Evolutionary conservation across 1,140 invertebrate genomes (phyloP).

Genomic region (Coptotermes formosanus): DNA sequence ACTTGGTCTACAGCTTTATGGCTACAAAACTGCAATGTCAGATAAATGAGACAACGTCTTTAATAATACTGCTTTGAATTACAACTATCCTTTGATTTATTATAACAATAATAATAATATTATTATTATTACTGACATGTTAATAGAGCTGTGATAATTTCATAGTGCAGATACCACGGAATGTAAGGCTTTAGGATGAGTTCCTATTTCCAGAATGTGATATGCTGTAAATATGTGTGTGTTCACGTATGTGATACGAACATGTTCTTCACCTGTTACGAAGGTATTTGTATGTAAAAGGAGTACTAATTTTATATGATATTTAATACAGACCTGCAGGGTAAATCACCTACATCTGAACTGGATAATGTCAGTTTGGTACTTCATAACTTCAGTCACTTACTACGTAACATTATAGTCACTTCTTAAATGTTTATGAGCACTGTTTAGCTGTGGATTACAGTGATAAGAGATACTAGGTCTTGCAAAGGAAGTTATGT

Average conservation of each 20-base stretch:
- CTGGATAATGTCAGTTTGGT: not conserved
- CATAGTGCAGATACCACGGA: not conserved
- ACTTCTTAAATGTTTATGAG: not conserved
- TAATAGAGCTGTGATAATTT: not conserved
- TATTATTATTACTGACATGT: not conserved
- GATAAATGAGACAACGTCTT: not conserved
- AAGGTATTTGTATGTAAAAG: not conserved
- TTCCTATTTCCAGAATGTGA: conserved; percentile 12
- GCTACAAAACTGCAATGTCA: not conserved
- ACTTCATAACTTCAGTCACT: not conserved
- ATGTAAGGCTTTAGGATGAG: not conserved
- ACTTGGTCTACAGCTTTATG: not conserved
- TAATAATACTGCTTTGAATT: not conserved
- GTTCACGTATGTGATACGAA: not conserved
- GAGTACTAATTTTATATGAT: not conserved
- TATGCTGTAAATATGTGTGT: not conserved
- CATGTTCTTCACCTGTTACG: not conserved
- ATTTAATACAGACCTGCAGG: conserved; percentile 9
- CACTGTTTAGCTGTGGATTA: not conserved
- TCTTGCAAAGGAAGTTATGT: not conserved
- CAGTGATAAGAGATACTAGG: not conserved
- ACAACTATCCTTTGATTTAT: not conserved
- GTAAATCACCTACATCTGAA: not conserved
- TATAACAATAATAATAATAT: too few species aligned
- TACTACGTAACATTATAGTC: not conserved